Conservation (phyloP, 2,797 vertebrate species). For the Glossophaga mutica region DNA sequence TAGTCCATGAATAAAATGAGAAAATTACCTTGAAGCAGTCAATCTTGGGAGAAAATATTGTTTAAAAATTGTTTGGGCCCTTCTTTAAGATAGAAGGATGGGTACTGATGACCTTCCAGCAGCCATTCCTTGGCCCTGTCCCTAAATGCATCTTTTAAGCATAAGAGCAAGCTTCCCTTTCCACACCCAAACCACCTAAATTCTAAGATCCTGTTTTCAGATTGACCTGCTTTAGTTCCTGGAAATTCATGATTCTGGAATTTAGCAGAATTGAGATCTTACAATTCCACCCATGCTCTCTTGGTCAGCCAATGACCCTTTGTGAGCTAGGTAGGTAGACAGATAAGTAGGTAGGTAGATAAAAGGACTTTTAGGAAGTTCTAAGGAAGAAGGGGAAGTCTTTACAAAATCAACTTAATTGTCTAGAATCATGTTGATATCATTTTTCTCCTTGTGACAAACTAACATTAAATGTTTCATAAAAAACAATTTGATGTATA, state of each 20-base stretch:
- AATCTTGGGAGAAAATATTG: not conserved
- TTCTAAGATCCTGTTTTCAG: not conserved
- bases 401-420: conserved; percentile 13
- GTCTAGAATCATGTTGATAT: not conserved
- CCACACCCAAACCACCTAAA: not conserved
- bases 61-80: not conserved
- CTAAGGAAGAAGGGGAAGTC: not conserved
- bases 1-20: not conserved
- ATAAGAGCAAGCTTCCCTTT: not conserved
- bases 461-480: not conserved
- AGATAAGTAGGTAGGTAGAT: not conserved
- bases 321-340: not conserved
- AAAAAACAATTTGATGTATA: not conserved
- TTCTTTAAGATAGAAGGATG: not conserved
- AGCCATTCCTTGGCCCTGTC: not conserved
- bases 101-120: rapidly evolving
- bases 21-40: not conserved
- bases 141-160: not conserved
- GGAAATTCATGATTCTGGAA: not conserved
- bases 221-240: not conserved
- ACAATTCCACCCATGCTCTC: not conserved
- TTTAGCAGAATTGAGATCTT: not conserved
- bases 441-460: not conserved
- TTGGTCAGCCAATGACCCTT: not conserved
- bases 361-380: not conserved